Evolutionary conservation across 1,140 invertebrate genomes (phyloP).

Genomic region (Caenorhabditis briggsae): DNA sequence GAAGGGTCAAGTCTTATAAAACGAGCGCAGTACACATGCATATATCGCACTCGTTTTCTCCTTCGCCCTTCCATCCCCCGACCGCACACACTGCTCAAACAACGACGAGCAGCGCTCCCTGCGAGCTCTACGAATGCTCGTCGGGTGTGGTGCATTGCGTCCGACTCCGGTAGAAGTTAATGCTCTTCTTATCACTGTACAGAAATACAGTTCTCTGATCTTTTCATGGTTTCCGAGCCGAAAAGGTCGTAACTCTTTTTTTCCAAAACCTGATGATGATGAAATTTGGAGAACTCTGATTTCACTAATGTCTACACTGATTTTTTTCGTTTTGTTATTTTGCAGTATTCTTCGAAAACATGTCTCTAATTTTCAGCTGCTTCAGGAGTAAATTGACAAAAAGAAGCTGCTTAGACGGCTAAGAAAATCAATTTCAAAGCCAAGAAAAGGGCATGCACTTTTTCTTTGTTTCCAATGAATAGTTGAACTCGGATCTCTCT

Average conservation of each 20-base stretch:
- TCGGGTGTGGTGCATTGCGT: constrained; percentile 24
- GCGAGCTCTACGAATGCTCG: constrained; percentile 21
- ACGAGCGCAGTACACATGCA: constrained; percentile 40
- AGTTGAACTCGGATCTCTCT: background rate
- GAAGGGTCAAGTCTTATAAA: constrained; percentile 47
- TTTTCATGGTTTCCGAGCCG: background rate
- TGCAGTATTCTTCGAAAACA: background rate
- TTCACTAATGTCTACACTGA: no score
- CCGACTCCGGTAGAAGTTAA: background rate
- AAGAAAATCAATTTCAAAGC: no score
- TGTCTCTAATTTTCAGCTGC: background rate
- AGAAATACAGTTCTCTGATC: constrained; percentile 11
- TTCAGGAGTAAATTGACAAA: background rate
- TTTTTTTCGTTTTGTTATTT: background rate
- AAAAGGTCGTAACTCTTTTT: background rate
- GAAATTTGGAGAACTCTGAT: no score
- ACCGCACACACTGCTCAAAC: constrained; percentile 47
- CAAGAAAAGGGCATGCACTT: background rate
- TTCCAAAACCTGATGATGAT: no score
- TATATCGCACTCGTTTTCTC: constrained; percentile 25
- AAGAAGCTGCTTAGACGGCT: background rate
- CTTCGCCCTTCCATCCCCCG: background rate
- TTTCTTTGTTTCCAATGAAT: constrained; percentile 3
- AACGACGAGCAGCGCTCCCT: background rate
- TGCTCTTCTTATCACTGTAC: no score